Percentiles rank a stretch among this genome's conserved stretches.
Conservation (phyloP, 2,113 vertebrate genomes). For the Eclectus roratus region DNA sequence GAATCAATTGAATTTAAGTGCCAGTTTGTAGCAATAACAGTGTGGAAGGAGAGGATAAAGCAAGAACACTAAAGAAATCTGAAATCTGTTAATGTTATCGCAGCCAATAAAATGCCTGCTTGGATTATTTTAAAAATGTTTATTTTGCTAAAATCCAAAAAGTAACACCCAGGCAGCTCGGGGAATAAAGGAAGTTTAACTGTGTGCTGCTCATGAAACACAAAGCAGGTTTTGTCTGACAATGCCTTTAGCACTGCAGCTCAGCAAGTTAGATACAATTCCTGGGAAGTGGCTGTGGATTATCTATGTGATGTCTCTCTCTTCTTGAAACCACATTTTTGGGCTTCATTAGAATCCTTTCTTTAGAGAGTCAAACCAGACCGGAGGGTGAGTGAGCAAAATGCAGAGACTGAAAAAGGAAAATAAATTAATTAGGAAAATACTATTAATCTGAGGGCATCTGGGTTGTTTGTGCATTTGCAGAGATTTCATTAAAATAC, state of each 20-base stretch:
- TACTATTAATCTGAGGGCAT: neutral
- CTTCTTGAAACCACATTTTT: neutral
- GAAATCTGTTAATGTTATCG: conserved; percentile 56
- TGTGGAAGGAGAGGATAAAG: conserved; percentile 73
- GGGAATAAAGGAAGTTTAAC: conserved; percentile 32
- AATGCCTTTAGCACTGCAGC: neutral
- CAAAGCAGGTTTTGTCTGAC: neutral
- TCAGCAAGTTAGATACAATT: neutral
- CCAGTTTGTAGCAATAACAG: conserved; percentile 78
- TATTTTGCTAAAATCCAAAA: conserved; percentile 62
- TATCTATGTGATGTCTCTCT: neutral
- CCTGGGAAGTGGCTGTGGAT: neutral
- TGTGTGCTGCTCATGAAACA: neutral
- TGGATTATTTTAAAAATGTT: conserved; percentile 68
- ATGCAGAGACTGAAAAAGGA: neutral
- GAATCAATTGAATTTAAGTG: conserved; percentile 85
- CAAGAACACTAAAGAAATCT: conserved; percentile 70
- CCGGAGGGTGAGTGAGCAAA: neutral
- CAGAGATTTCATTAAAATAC: neutral
- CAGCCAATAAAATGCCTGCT: conserved; percentile 63
- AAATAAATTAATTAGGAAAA: neutral
- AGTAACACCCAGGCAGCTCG: conserved; percentile 13
- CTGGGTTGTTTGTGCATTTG: neutral
- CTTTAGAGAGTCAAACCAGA: neutral
- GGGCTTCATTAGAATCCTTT: neutral